Percentiles rank a stretch among this genome's conserved stretches.
These are phyloP conservation scores for Holcopasites calliopsidis DNA, from an alignment of 1,140 invertebrate species.

Conservation along the genomic window DNA sequence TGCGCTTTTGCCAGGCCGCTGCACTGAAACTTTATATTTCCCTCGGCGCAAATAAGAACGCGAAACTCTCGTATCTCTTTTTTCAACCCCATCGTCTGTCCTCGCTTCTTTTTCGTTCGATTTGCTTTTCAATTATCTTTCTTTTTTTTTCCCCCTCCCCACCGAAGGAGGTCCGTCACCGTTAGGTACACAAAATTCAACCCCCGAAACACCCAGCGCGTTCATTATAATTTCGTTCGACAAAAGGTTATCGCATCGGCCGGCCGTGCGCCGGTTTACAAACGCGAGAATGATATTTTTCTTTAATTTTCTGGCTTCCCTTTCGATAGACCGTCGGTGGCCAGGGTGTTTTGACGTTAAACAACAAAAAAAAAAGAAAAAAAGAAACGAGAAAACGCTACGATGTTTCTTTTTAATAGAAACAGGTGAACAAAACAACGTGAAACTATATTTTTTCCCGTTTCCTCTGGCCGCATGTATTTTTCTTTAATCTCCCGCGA, in stretches of 20 bases:
- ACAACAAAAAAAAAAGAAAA: too few relatives aligned
- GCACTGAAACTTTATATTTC: conserved; percentile 60
- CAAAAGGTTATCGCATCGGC: conserved; percentile 27
- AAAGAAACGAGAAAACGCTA: conserved; percentile 10
- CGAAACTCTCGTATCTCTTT: conserved; percentile 33
- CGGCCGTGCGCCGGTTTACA: conserved; percentile 4
- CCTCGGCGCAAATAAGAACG: conserved; percentile 54
- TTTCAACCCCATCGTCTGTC: neutral
- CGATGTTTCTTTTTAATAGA: conserved; percentile 14
- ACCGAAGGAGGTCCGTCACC: neutral
- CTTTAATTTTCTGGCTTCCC: conserved; percentile 29
- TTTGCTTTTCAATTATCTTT: neutral
- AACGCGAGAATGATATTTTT: conserved; percentile 28
- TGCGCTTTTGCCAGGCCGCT: conserved; percentile 50
- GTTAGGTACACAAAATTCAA: conserved; percentile 32
- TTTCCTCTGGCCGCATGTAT: too few relatives aligned
- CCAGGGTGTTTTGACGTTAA: neutral
- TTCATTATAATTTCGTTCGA: conserved; percentile 44
- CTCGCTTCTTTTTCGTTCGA: neutral
- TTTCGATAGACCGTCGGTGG: conserved; percentile 10
- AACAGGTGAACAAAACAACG: neutral
- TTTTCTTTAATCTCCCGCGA: too few relatives aligned
- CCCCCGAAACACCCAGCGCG: conserved; percentile 26
- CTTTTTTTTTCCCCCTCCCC: conserved; percentile 24
- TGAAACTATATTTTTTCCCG: too few relatives aligned